A percentile compares a stretch with the other conserved stretches of the same genome.
Evolutionary conservation across 2,113 vertebrate species (phyloP).

Genomic region (Okapia johnstoni): DNA sequence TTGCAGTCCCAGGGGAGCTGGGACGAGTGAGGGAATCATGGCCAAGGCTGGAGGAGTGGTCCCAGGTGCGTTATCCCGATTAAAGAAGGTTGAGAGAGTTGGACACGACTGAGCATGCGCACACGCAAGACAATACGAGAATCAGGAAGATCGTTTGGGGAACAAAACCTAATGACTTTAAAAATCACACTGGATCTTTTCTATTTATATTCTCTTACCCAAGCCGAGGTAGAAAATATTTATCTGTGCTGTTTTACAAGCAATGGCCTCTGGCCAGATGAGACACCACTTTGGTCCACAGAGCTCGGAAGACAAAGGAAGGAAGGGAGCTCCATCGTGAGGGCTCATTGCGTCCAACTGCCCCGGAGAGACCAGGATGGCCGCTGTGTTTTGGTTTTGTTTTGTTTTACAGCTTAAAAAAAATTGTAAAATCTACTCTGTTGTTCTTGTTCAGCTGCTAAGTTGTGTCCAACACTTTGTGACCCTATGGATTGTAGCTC

Average conservation of each 20-base stretch:
- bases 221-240: conserved; percentile 50
- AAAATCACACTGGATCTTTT: conserved; percentile 30
- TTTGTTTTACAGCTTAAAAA: neutral
- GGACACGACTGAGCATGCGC: neutral
- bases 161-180: conserved; percentile 50
- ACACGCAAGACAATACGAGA: neutral
- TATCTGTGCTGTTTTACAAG: conserved; percentile 36
- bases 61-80: accelerated
- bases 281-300: neutral
- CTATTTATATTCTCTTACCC: neutral
- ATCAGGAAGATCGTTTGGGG: neutral
- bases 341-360: accelerated
- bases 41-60: neutral
- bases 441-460: neutral
- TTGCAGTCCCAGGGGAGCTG: accelerated
- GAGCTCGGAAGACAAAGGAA: neutral
- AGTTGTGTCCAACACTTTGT: neutral
- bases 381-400: neutral
- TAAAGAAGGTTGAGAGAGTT: neutral
- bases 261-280: conserved; percentile 26
- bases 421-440: neutral
- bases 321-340: neutral
- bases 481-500: neutral
- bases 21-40: accelerated
- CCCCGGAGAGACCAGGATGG: accelerated